Evolutionary conservation across 2,797 vertebrate genomes (phyloP).

Genomic region (Centropyge bicolor): DNA sequence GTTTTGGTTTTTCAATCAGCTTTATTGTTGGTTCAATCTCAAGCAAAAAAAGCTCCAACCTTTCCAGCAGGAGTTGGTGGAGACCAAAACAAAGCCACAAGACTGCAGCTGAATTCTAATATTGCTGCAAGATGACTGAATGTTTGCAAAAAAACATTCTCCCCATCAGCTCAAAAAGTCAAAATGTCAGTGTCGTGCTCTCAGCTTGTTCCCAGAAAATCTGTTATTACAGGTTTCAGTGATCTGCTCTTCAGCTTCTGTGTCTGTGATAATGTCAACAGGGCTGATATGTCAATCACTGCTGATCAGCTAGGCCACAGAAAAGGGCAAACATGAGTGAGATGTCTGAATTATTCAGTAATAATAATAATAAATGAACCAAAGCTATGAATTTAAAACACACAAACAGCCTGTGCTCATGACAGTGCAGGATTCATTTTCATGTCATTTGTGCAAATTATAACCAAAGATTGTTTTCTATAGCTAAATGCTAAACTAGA

Average conservation of each 20-base stretch:
- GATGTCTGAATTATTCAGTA: background rate
- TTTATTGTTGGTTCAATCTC: background rate
- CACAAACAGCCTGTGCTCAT: no score
- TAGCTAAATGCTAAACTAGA: background rate
- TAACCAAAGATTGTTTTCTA: background rate
- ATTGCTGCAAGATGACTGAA: no score
- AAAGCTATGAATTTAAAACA: no score
- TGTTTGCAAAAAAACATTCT: no score
- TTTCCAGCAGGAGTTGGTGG: background rate
- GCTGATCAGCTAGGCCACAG: background rate
- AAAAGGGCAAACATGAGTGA: background rate
- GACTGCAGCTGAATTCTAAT: no score
- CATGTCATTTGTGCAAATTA: background rate
- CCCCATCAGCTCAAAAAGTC: no score
- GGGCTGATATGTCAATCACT: background rate
- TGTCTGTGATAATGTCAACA: no score
- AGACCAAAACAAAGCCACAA: background rate
- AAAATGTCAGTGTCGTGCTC: no score
- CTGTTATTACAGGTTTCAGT: background rate
- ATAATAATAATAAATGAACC: no score
- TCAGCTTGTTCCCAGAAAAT: no score
- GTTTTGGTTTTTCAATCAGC: background rate
- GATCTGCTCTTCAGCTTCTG: no score
- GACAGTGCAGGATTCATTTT: background rate
- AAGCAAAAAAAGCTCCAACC: background rate